Percentiles rank a stretch among this genome's conserved stretches.
phyloP scores from a whole-genome alignment of 2,797 vertebrate species.

The Poeciliopsis gracilis region DNA sequence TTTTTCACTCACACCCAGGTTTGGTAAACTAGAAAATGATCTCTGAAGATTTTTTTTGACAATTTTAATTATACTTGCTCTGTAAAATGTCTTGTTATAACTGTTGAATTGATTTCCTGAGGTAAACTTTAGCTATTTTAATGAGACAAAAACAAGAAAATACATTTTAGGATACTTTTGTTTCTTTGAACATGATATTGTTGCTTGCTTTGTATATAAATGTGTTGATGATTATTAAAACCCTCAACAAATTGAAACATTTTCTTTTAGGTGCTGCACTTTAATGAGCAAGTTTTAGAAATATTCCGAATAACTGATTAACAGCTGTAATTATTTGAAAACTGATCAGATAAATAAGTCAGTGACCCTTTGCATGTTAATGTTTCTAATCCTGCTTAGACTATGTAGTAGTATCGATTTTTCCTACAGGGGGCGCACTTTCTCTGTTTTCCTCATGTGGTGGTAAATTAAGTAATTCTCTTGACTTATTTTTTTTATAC shows the following conservation, averaged over 20 bases:
- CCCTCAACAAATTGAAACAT: constrained; percentile 66
- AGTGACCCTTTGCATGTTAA: not conserved
- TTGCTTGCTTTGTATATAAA: constrained; percentile 86
- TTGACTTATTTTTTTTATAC: not conserved
- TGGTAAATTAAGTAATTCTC: not conserved
- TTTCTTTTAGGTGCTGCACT: constrained; percentile 11
- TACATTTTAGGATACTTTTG: constrained; percentile 65
- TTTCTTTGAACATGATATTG: constrained; percentile 64
- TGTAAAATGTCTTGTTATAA: constrained; percentile 49
- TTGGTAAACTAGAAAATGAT: constrained; percentile 45
- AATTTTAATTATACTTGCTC: constrained; percentile 51
- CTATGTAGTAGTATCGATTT: constrained; percentile 12
- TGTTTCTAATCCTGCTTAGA: not conserved
- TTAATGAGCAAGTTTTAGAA: not conserved
- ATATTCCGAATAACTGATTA: not conserved
- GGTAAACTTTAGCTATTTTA: constrained; percentile 71
- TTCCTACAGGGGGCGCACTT: constrained; percentile 61
- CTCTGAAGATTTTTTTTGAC: constrained; percentile 38
- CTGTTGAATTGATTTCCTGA: constrained; percentile 46
- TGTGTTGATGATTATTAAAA: constrained; percentile 86
- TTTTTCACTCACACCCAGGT: constrained; percentile 50
- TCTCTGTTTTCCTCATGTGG: constrained; percentile 29
- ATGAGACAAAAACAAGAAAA: constrained; percentile 46
- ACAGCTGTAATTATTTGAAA: not conserved
- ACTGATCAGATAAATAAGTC: not conserved